Base-by-base conservation (phyloP, 37 sponge, comb jelly and placozoan genomes). In the Eunapius fragilis region DNA sequence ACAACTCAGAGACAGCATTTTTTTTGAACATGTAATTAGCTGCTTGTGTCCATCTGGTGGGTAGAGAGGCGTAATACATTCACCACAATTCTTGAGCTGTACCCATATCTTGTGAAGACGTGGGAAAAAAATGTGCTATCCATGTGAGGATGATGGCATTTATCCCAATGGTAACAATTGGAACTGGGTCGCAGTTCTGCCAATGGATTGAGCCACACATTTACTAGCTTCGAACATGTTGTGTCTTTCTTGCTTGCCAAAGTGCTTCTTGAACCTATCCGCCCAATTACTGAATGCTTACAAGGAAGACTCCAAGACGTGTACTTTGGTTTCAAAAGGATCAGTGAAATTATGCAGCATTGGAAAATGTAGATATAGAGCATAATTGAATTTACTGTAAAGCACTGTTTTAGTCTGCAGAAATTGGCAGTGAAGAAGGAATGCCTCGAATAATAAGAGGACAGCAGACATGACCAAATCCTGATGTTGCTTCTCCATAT, bases 291-390 rank as follows among this genome's bases (percentile, higher is more conserved):
- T 37, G 80, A 79, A 49, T 50, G 80, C 27, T 79, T 79, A 26
- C 80, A 79, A 79, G 80, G 80, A 50, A 23, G 80, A 79, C 49
- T 79, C 19, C 80, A 79, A 35, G 80, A 79, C 11, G 80, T 32
- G 48, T 79, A 79, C 27, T 79, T 79, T 79, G 80, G 80, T 79
- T 79, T 79, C 49, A 49, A n/a, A n/a, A n/a, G n/a, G n/a, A n/a
- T n/a, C n/a, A n/a, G n/a, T n/a, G 80, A 41, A n/a, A 48, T 79
- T 37, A 79, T 41, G 80, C 22, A 41, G 49, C 31, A 41, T 41
- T 79, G 37, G 80, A 32, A 50, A 79, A 41, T 36, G 2, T 37
- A n/a, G 41, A 79, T 35, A n/a, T 37, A 41, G 80, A 79, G 67
- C 80, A 79, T 49, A 26, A 79, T 79, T 6, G 49, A n/a, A 79